These are phyloP conservation scores for Gnathonemus echidnorhynchus DNA, from an alignment of 2,113 vertebrate species.

Conservation along the genomic window DNA sequence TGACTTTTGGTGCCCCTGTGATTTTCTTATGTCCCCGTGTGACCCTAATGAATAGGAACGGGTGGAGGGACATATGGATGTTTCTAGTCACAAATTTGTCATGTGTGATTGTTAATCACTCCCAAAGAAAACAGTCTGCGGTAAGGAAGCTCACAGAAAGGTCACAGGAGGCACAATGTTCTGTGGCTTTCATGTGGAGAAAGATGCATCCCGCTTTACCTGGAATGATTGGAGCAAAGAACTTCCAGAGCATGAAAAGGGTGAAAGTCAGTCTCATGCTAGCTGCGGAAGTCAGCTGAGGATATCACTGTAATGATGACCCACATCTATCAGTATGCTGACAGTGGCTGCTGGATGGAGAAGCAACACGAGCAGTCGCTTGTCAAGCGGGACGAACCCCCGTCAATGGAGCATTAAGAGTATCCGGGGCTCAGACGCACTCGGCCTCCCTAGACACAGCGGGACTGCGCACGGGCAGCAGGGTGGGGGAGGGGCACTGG, in stretches of 20 bases:
- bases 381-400: not conserved
- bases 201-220: not conserved
- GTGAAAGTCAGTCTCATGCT: not conserved
- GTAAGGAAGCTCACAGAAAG: not conserved
- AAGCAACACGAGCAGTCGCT: constrained; percentile 8
- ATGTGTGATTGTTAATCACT: not conserved
- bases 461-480: constrained; percentile 3
- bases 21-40: not conserved
- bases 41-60: not conserved
- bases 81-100: not conserved
- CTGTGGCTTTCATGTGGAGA: not conserved
- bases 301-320: constrained; percentile 12
- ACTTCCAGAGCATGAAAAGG: not conserved
- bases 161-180: not conserved
- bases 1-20: not conserved
- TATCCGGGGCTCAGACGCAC: constrained; percentile 28
- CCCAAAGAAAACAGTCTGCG: not conserved
- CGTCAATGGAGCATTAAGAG: constrained; percentile 34
- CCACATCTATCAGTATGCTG: constrained; percentile 32
- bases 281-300: not conserved
- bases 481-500: constrained; percentile 3
- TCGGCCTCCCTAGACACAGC: constrained; percentile 36
- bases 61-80: not conserved
- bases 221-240: not conserved
- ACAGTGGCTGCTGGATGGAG: constrained; percentile 16